Evolutionary conservation across 2,797 vertebrate genomes (phyloP), one percentile per base, ranked within the genome.

Genomic region (Chromobotia macracanthus): DNA sequence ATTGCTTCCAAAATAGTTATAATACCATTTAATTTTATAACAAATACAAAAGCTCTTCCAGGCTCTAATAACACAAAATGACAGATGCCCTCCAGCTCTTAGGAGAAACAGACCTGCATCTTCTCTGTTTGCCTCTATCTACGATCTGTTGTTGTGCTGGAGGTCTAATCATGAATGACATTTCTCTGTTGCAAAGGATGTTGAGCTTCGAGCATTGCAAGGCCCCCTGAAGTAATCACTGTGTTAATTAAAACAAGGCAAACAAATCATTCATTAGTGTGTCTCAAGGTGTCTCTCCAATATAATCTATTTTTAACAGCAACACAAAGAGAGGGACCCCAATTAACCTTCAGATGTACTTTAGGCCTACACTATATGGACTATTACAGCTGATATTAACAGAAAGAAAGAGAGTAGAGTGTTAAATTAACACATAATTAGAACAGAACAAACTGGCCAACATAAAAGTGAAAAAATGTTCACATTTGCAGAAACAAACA

Each of bases 341-440:
- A 85, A 86, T 86, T 85, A 87, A 86, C 83, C 81, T 84, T 70
- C 64, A 68, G 25, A 71, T 84, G 74, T 84, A 73, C 80, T 76
- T 77, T 55, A 58, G 64, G 64, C 69, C 84, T 67, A 67, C 38
- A 67, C 16, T 68, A 66, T 67, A 56, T 76, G 64, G 53, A 76
- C 74, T 82, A 68, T 79, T 79, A 80, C 75, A 80, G 77, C 80
- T 73, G 63, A 79, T 79, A 80, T 86, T 84, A 86, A 80, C 69
- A 82, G 15, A 64, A 50, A 68, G 19, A 16, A 73, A 31, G 67
- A 35, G 8, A 72, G 60, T 28, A 6, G 71, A 58, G 41, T 10
- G 15, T 15, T 44, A 41, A 64, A 69, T 3, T 1, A n/a, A 77
- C 10, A 72, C 41, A 66, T 63, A 65, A 80, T 44, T 60, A 79